phyloP scores from a whole-genome alignment of 2,888 invertebrate species.

The Plagodis dolabraria region DNA sequence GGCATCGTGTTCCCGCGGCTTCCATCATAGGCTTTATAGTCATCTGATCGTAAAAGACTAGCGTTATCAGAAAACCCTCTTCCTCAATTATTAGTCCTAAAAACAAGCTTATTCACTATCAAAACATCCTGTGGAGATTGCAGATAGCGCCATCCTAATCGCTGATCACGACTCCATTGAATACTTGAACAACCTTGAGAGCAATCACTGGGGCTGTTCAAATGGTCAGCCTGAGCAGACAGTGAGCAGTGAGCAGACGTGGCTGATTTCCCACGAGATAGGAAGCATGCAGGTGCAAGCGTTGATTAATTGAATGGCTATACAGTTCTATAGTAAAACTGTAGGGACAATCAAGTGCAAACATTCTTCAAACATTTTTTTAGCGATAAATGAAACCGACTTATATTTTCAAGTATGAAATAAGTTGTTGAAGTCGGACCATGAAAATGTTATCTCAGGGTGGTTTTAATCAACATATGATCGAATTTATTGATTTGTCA shows the following conservation, averaged over 20 bases:
- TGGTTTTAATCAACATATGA: too few relatives aligned
- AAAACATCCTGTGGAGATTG: conserved; percentile 17
- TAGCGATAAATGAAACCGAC: too few relatives aligned
- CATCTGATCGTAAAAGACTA: too few relatives aligned
- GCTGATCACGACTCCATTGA: conserved; percentile 17
- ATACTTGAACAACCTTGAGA: conserved; percentile 20
- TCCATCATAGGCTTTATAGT: too few relatives aligned
- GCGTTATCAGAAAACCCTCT: not conserved
- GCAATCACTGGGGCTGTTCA: conserved; percentile 10
- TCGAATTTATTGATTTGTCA: too few relatives aligned
- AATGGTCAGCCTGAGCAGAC: conserved; percentile 1
- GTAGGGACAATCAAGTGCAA: not conserved
- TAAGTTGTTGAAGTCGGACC: too few relatives aligned
- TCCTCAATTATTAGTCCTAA: not conserved
- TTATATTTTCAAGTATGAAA: too few relatives aligned
- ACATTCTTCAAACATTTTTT: conserved; percentile 9
- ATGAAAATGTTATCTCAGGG: too few relatives aligned
- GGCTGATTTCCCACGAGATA: conserved; percentile 26
- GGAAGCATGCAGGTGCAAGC: conserved; percentile 8
- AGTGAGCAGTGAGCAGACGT: conserved; percentile 7
- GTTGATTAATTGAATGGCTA: conserved; percentile 1
- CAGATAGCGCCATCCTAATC: conserved; percentile 12
- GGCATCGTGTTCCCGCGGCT: too few relatives aligned
- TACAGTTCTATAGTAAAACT: not conserved
- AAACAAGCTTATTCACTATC: not conserved